Percentiles rank a stretch among this genome's conserved stretches.
These are phyloP conservation scores for Tuberolachnus salignus DNA, from an alignment of 2,888 invertebrate genomes.

Conservation along the genomic window DNA sequence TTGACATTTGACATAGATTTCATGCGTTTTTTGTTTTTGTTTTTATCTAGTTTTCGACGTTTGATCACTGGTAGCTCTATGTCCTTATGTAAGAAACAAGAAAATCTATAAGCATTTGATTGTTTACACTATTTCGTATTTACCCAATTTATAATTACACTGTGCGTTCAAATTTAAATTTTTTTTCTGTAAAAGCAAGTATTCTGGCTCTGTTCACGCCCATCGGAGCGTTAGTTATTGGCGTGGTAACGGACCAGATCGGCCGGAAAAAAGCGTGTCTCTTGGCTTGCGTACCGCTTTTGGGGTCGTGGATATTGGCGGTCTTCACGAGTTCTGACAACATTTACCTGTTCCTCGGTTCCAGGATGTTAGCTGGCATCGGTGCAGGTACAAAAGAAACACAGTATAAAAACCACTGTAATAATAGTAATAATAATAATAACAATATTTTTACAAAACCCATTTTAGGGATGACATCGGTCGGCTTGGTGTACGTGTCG, in stretches of 20 bases:
- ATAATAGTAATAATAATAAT: no score
- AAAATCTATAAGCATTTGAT: no score
- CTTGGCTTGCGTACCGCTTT: constrained; percentile 64
- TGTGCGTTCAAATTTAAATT: background rate
- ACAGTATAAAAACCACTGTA: no score
- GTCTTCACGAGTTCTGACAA: constrained; percentile 63
- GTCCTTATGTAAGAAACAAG: no score
- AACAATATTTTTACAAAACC: background rate
- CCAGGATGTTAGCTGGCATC: constrained; percentile 66
- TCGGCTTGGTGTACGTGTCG: constrained; percentile 67
- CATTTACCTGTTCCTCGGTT: constrained; percentile 63
- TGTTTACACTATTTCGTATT: no score
- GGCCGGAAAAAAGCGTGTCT: constrained; percentile 66
- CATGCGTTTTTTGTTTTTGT: no score
- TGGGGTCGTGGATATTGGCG: constrained; percentile 65
- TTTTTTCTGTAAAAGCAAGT: constrained; percentile 65
- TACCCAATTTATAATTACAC: no score
- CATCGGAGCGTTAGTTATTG: constrained; percentile 66
- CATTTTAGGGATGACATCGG: constrained; percentile 65
- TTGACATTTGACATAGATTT: no score
- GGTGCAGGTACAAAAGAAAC: constrained; percentile 62
- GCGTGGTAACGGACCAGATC: constrained; percentile 67
- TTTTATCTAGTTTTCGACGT: no score
- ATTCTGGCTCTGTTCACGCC: constrained; percentile 67
- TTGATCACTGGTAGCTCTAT: no score